Evolutionary conservation across 2,888 invertebrate genomes (phyloP).

Genomic region (Apotomis turbidana): DNA sequence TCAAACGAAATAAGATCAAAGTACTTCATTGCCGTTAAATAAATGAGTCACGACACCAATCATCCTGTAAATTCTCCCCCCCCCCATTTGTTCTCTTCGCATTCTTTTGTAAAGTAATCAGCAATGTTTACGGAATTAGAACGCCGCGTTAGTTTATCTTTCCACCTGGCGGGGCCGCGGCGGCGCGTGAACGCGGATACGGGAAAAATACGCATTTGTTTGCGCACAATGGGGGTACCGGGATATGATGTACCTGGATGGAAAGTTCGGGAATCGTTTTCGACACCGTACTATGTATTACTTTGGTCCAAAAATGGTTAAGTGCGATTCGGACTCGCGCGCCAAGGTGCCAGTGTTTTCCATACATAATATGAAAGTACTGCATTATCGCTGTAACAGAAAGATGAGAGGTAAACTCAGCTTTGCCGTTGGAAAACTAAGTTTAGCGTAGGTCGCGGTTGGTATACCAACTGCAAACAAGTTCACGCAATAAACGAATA

Average conservation of each 20-base stretch:
- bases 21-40: not conserved
- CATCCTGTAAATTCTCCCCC: not conserved
- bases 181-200: constrained; percentile 22
- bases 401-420: too few relatives aligned
- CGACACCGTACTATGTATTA: too few relatives aligned
- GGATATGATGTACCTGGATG: not conserved
- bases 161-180: constrained; percentile 17
- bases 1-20: too few relatives aligned
- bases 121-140: constrained; percentile 26
- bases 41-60: not conserved
- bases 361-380: too few relatives aligned
- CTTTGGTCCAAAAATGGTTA: too few relatives aligned
- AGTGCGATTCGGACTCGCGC: too few relatives aligned
- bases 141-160: constrained; percentile 21
- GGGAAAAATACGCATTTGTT: constrained; percentile 16
- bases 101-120: constrained; percentile 15
- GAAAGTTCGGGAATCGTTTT: not conserved
- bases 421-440: too few relatives aligned
- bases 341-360: too few relatives aligned
- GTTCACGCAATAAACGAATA: too few relatives aligned
- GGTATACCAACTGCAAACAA: too few relatives aligned
- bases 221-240: constrained; percentile 12
- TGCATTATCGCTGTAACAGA: too few relatives aligned
- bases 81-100: not conserved
- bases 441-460: too few relatives aligned